phyloP scores from a whole-genome alignment of 2,797 vertebrate species.

The Percopsis omiscomaycus region DNA sequence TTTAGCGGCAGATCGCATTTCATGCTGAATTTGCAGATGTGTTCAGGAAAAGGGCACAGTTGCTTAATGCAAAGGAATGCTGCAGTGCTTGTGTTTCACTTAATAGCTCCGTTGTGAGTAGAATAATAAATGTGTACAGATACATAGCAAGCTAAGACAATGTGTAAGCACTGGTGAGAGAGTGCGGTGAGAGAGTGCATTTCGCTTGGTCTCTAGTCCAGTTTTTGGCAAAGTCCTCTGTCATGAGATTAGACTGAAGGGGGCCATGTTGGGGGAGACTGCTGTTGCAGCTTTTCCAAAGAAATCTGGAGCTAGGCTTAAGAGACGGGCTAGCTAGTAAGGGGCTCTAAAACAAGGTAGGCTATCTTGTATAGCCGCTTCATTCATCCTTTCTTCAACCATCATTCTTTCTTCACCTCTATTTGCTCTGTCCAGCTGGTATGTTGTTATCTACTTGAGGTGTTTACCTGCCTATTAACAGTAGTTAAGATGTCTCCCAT shows the following conservation, averaged over 20 bases:
- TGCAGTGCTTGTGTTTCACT: slow-evolving; percentile 49
- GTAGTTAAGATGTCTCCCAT: slow-evolving; percentile 38
- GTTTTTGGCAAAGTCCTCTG: slow-evolving; percentile 45
- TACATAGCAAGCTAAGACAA: slow-evolving; percentile 17
- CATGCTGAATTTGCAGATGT: slow-evolving; percentile 61
- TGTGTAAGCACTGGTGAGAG: slow-evolving; percentile 31
- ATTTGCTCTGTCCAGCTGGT: neutral
- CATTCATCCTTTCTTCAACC: slow-evolving; percentile 11
- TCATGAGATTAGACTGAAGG: slow-evolving; percentile 47
- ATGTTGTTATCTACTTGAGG: slow-evolving; percentile 27
- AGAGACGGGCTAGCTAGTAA: slow-evolving; percentile 20
- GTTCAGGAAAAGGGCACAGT: slow-evolving; percentile 39
- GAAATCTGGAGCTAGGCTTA: slow-evolving; percentile 36
- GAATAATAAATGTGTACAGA: slow-evolving; percentile 37
- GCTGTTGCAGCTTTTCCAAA: slow-evolving; percentile 46
- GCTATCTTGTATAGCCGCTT: slow-evolving; percentile 11
- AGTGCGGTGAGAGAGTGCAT: slow-evolving; percentile 6
- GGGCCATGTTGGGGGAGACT: slow-evolving; percentile 51
- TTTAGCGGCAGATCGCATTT: slow-evolving; percentile 53
- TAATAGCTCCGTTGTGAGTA: slow-evolving; percentile 39
- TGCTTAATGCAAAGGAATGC: slow-evolving; percentile 40
- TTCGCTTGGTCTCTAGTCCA: slow-evolving; percentile 45
- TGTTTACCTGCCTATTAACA: slow-evolving; percentile 43
- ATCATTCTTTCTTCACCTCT: neutral
- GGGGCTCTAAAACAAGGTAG: slow-evolving; percentile 30